phyloP scores from a whole-genome alignment of 2,797 vertebrate genomes.

The Distichodus sexfasciatus region DNA sequence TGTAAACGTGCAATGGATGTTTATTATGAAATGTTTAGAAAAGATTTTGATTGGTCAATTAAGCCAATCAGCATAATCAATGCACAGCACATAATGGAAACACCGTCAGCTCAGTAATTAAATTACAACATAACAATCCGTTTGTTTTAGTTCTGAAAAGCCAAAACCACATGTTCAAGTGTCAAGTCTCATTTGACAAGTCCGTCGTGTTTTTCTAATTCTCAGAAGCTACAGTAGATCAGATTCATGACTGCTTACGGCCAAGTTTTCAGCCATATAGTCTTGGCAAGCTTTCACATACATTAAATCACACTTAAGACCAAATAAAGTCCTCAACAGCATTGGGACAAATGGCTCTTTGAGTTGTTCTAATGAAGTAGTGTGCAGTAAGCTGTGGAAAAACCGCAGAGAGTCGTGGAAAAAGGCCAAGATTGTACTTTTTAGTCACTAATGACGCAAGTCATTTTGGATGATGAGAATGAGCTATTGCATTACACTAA shows the following conservation, averaged over 20 bases:
- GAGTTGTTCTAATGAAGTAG: conserved; percentile 18
- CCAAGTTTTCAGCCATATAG: neutral
- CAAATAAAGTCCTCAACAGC: neutral
- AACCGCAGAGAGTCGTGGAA: neutral
- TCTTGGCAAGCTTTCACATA: neutral
- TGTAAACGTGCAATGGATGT: neutral
- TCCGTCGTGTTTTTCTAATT: neutral
- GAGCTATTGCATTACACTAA: neutral
- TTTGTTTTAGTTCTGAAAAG: neutral
- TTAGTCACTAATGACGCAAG: neutral
- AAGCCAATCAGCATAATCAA: neutral
- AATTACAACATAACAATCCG: neutral
- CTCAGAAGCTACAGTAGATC: neutral
- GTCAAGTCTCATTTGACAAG: neutral
- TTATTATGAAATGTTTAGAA: neutral
- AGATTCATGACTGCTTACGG: neutral
- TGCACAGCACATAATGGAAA: neutral
- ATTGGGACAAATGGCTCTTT: neutral
- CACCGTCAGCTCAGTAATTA: neutral
- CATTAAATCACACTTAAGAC: conserved; percentile 8
- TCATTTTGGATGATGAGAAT: conserved; percentile 2
- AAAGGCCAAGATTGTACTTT: neutral
- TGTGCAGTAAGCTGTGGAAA: neutral
- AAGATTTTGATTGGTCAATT: neutral
- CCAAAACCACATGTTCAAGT: neutral